phyloP scores from a whole-genome alignment of 2,888 invertebrate species.

The Andrena trimmerana region DNA sequence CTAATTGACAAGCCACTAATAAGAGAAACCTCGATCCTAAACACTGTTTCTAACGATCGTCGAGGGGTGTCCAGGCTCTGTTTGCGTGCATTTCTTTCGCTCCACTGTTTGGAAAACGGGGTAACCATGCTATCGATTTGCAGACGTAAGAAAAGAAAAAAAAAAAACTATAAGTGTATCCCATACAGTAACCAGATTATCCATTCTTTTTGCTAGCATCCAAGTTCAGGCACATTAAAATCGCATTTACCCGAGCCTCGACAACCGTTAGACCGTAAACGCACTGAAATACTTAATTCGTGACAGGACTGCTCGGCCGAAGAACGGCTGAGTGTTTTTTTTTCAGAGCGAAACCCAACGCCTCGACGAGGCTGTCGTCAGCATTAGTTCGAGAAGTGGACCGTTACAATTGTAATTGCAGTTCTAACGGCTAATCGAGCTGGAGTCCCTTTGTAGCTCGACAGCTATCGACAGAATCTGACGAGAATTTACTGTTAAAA shows the following conservation, averaged over 20 bases:
- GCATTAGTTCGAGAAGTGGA: constrained; percentile 52
- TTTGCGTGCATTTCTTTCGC: not conserved
- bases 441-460: constrained; percentile 5
- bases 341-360: constrained; percentile 24
- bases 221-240: not conserved
- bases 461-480: not conserved
- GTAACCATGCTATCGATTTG: not conserved
- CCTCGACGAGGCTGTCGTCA: constrained; percentile 5
- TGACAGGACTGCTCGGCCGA: constrained; percentile 6
- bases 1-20: not conserved
- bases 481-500: not conserved
- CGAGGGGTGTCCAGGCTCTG: not conserved
- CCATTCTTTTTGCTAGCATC: not conserved
- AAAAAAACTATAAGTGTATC: not conserved
- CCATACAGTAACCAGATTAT: not conserved
- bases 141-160: not conserved
- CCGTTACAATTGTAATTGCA: constrained; percentile 50
- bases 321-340: constrained; percentile 15
- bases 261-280: constrained; percentile 29
- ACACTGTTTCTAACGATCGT: not conserved
- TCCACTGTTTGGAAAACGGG: not conserved
- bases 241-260: not conserved
- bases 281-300: constrained; percentile 68
- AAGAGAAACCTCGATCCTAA: not conserved
- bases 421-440: constrained; percentile 9